Base-by-base conservation (phyloP, 1,140 invertebrate species). In the Brachystomella parvula region DNA sequence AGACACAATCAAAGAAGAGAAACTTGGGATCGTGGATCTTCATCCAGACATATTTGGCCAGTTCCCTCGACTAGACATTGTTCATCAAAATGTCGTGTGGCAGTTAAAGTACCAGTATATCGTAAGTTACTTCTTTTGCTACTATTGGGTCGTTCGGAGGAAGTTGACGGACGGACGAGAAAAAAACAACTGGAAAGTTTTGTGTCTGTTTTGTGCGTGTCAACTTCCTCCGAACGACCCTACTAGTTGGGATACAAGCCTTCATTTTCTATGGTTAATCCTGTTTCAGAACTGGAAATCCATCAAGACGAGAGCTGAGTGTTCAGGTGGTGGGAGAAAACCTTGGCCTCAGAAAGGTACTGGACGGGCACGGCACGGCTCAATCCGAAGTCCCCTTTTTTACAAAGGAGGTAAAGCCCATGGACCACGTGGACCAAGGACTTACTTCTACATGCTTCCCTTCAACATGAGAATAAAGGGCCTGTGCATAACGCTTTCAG, bases 331-430 rank as follows among this genome's bases (percentile, higher is more conserved):
- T 64, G 92, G 89, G 2, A 80, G 83, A 33, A 98, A 97, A 75
- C 94, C 94, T 0, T 96, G 93, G 91, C 91, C 89, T 6, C 96
- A 99, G 76, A 99, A 99, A 81, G 94, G 93, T 66, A 75, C 76
- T 24, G 96, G 96, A 0, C 81, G 84, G 73, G 89, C 96, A 29
- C 81, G 96, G 47, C 93, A 96, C 78, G 93, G 94, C 31, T 94
- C 89, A 49, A 92, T 90, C 67, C 82, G 92, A 69, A 92, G 93
- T 2, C 94, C 94, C 0, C 74, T 97, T 2, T 97, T 84, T 75
- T 73, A 73, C 47, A 83, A 85, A 33, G 94, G 95, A 76, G 94
- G 92, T 66, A 76, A 87, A 66, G 83, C 83, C 28, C 90, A 95
- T 77, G 96, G 95, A 0, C 94, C 94, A 2, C 82, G 94, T 57